Percentiles rank a stretch among this genome's conserved stretches.
phyloP scores from a whole-genome alignment of 2,888 invertebrate genomes.

The Euphydryas editha region DNA sequence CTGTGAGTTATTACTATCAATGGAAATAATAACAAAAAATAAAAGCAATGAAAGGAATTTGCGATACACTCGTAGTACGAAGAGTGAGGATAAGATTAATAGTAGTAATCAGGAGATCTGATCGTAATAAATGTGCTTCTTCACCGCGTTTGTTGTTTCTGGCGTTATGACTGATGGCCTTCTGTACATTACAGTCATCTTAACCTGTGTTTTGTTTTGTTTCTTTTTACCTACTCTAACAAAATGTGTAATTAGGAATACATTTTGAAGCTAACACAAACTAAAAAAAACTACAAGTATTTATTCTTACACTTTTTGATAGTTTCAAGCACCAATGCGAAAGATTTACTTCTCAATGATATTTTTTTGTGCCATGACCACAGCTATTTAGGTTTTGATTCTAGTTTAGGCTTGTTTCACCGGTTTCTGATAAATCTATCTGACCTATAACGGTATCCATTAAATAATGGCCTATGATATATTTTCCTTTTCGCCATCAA shows the following conservation, averaged over 20 bases:
- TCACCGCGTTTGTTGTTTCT: constrained; percentile 13
- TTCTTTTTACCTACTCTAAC: neutral
- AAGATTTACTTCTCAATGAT: too few relatives aligned
- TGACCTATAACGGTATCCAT: too few relatives aligned
- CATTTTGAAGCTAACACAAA: too few relatives aligned
- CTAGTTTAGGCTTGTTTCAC: too few relatives aligned
- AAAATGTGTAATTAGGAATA: neutral
- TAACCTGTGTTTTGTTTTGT: neutral
- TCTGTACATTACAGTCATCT: neutral
- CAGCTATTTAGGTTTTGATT: too few relatives aligned
- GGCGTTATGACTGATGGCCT: constrained; percentile 22
- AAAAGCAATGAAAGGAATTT: constrained; percentile 11
- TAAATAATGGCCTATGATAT: too few relatives aligned
- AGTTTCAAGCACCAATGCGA: too few relatives aligned
- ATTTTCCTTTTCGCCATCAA: too few relatives aligned
- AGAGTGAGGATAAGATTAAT: constrained; percentile 18
- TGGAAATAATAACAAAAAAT: neutral
- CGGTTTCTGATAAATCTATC: too few relatives aligned
- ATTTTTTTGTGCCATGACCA: too few relatives aligned
- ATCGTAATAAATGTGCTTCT: constrained; percentile 15
- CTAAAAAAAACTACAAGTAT: too few relatives aligned
- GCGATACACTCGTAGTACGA: neutral
- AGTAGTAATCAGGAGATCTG: constrained; percentile 20
- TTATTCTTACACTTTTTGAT: too few relatives aligned
- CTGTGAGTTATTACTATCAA: neutral